phyloP scores from a whole-genome alignment of 2,888 invertebrate species.

The Eubasilissa splendida region DNA sequence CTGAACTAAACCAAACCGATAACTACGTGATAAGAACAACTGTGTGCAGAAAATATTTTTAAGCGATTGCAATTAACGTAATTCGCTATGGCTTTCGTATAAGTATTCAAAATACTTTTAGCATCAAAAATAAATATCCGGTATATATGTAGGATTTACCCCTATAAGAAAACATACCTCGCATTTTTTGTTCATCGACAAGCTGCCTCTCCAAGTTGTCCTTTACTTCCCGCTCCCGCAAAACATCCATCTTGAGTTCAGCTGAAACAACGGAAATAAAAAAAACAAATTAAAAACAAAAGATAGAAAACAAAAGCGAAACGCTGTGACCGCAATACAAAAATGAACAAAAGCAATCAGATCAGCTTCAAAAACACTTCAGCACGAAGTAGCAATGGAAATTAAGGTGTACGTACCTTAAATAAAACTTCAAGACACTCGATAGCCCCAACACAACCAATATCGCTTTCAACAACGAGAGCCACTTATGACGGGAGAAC shows the following conservation, averaged over 20 bases:
- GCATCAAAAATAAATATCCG: not conserved
- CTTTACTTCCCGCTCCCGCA: constrained; percentile 93
- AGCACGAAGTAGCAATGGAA: constrained; percentile 22
- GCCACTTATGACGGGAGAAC: constrained; percentile 23
- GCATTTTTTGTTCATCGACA: constrained; percentile 93
- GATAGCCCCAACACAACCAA: constrained; percentile 11
- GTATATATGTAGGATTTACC: too few relatives aligned
- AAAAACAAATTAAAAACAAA: constrained; percentile 32
- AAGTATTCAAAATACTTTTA: not conserved
- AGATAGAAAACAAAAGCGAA: constrained; percentile 11
- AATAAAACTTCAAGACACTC: constrained; percentile 20
- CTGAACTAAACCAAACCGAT: not conserved
- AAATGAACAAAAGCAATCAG: constrained; percentile 21
- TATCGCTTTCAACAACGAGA: constrained; percentile 43
- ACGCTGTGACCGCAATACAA: not conserved
- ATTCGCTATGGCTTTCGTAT: not conserved
- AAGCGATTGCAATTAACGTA: too few relatives aligned
- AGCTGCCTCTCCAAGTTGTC: constrained; percentile 95
- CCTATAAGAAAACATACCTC: constrained; percentile 80
- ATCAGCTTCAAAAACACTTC: constrained; percentile 22
- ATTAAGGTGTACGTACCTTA: constrained; percentile 2
- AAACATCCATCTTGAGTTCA: constrained; percentile 95
- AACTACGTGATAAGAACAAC: too few relatives aligned
- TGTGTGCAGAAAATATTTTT: too few relatives aligned
- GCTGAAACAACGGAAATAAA: constrained; percentile 78